Percentiles rank a stretch among this genome's conserved stretches.
These are phyloP conservation scores for Drosophila parthenogenetica DNA, from an alignment of 2,888 invertebrate genomes.

Conservation along the genomic window DNA sequence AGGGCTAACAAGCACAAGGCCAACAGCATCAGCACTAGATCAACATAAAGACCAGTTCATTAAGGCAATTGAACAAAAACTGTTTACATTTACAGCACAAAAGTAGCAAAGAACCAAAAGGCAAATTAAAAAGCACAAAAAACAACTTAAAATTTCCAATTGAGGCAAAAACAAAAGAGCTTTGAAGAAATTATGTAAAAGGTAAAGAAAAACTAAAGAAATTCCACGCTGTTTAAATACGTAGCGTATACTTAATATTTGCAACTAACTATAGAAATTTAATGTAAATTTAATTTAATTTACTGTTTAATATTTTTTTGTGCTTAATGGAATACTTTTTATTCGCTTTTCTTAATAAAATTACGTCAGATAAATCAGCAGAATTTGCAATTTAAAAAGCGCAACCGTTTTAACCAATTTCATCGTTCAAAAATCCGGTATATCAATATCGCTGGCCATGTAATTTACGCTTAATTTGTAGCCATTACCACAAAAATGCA, in stretches of 20 bases:
- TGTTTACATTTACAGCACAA: slow-evolving; percentile 18
- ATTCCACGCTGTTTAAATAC: too few relatives aligned
- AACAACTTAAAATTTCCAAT: background rate
- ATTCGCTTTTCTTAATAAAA: slow-evolving; percentile 68
- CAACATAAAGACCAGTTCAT: slow-evolving; percentile 53
- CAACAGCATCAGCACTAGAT: slow-evolving; percentile 25
- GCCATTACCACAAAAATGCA: slow-evolving; percentile 79
- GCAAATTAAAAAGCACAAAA: slow-evolving; percentile 3
- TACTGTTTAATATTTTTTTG: slow-evolving; percentile 42
- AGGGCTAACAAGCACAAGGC: slow-evolving; percentile 48
- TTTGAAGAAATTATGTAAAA: too few relatives aligned
- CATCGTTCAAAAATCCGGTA: slow-evolving; percentile 49
- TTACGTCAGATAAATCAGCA: slow-evolving; percentile 60
- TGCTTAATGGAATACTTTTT: slow-evolving; percentile 45
- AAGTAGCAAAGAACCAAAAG: background rate
- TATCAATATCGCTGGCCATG: slow-evolving; percentile 72
- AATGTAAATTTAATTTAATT: slow-evolving; percentile 6
- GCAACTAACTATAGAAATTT: background rate
- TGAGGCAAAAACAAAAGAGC: too few relatives aligned
- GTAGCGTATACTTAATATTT: background rate
- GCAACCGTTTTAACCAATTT: slow-evolving; percentile 48
- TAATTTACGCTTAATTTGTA: slow-evolving; percentile 79
- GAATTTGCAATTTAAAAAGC: slow-evolving; percentile 51
- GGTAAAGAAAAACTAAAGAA: too few relatives aligned
- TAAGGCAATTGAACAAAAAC: slow-evolving; percentile 36